These are phyloP conservation scores for Plestiodon gilberti DNA, from an alignment of 2,113 vertebrate genomes.

Conservation along the genomic window DNA sequence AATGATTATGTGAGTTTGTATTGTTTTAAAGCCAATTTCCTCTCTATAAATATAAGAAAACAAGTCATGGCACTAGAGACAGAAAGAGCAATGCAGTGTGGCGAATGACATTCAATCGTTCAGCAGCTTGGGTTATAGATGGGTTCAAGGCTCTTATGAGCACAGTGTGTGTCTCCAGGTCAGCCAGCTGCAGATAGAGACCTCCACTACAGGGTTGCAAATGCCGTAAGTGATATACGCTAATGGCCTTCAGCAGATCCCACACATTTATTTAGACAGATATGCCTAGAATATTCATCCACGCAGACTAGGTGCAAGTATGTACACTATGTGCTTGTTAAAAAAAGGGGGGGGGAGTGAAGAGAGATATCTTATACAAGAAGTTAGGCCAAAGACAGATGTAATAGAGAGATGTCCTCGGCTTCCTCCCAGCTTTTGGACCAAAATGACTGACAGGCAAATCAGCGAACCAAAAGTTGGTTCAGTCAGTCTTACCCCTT, in stretches of 20 bases:
- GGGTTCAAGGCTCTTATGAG: too few species aligned
- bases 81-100: neutral
- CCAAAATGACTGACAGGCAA: neutral
- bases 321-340: neutral
- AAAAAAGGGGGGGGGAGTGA: neutral
- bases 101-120: fast-evolving
- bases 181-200: neutral
- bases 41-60: neutral
- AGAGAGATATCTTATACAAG: too few species aligned
- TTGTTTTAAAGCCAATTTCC: neutral
- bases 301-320: neutral
- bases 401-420: neutral
- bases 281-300: neutral
- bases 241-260: neutral
- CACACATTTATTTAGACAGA: neutral
- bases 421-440: neutral
- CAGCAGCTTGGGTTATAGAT: neutral
- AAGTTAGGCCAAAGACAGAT: neutral
- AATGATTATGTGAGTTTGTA: neutral
- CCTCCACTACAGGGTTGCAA: neutral
- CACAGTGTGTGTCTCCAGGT: neutral
- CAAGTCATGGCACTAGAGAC: neutral
- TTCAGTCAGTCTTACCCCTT: too few species aligned
- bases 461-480: neutral
- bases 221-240: neutral